phyloP scores from a whole-genome alignment of 2,113 vertebrate genomes.

The Apteryx mantelli region DNA sequence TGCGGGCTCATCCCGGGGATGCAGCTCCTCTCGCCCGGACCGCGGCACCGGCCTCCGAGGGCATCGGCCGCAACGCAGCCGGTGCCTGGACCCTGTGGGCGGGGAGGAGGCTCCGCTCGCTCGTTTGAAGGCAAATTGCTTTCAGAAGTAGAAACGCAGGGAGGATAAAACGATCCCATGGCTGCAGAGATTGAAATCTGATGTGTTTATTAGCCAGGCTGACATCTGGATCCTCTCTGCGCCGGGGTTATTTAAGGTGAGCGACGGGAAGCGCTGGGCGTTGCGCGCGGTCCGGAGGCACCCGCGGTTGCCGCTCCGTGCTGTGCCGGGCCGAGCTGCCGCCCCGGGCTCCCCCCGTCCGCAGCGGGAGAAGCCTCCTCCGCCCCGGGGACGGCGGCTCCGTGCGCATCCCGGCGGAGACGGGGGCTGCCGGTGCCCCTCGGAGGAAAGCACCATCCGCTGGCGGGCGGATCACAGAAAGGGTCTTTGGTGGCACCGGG shows the following conservation, averaged over 20 bases:
- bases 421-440: neutral
- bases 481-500: rapidly evolving
- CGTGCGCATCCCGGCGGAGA: rapidly evolving
- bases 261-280: neutral
- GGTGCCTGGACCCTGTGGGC: rapidly evolving
- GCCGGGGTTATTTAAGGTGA: slow-evolving; percentile 57
- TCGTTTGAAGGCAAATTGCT: slow-evolving; percentile 34
- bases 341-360: neutral
- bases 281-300: neutral
- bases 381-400: rapidly evolving
- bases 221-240: slow-evolving; percentile 59
- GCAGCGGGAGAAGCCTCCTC: neutral
- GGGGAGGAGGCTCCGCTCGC: neutral
- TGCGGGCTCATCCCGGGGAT: too few relatives aligned
- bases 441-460: neutral
- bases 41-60: neutral
- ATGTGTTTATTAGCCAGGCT: slow-evolving; percentile 60
- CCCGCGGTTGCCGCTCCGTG: rapidly evolving
- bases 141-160: neutral
- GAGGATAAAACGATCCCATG: slow-evolving; percentile 53
- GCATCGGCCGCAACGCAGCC: neutral
- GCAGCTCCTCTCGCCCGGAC: too few relatives aligned
- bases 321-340: neutral
- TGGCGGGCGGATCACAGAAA: rapidly evolving
- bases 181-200: slow-evolving; percentile 60